Conservation (phyloP, 2,113 vertebrate species). For the Equus quagga region DNA sequence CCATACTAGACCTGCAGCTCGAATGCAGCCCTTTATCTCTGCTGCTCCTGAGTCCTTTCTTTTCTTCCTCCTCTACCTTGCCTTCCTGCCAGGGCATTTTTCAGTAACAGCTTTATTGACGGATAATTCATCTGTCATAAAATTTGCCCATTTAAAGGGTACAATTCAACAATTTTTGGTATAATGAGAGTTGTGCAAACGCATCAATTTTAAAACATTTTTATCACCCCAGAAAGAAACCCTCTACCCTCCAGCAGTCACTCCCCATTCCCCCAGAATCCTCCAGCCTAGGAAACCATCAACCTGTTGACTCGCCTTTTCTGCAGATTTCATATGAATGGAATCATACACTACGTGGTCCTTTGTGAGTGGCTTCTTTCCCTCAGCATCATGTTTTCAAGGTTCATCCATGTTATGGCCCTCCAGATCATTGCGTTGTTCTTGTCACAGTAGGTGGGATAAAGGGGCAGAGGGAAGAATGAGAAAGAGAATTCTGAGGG, state of each 20-base stretch:
- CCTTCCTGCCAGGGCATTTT: background rate
- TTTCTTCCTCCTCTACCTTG: background rate
- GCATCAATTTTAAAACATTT: background rate
- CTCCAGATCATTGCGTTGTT: background rate
- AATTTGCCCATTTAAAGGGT: background rate
- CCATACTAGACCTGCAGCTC: rapidly evolving
- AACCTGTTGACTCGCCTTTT: background rate
- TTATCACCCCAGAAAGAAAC: background rate
- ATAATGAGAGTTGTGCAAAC: background rate
- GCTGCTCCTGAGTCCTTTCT: background rate
- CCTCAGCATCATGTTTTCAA: background rate
- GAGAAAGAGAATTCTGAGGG: background rate
- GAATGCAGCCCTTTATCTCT: background rate
- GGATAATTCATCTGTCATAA: background rate
- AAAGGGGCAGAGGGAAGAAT: background rate
- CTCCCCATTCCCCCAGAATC: background rate
- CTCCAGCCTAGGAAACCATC: background rate
- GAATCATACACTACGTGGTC: background rate
- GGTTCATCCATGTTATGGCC: background rate
- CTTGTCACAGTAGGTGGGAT: background rate
- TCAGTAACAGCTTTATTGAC: background rate
- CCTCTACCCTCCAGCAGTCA: background rate
- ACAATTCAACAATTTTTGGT: background rate
- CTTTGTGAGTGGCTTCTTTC: background rate
- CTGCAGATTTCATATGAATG: background rate